Base-by-base conservation (phyloP, 1,140 invertebrate genomes). In the Drosophila varians region DNA sequence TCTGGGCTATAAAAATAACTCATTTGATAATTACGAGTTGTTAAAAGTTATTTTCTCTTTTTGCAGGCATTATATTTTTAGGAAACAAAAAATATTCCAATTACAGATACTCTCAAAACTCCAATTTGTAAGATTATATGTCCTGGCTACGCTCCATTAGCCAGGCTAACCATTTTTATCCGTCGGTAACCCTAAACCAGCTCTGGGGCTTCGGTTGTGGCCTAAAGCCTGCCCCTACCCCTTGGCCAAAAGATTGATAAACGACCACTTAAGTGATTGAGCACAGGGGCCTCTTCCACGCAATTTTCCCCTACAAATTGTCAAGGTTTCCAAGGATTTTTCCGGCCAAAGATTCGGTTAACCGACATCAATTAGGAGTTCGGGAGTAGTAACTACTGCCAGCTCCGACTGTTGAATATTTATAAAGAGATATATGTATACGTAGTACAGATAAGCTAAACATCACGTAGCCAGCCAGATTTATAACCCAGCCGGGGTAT, bases 231-330 rank as follows among this genome's bases (percentile, higher is more conserved):
- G 14, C 23, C 55, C 12, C 25, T 14, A 18, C 43, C 46, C 25
- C 6, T n/a, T 21, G 36, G 26, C 52, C 52, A 47, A 54, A n/a
- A 51, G 42, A 71, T 76, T 70, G 61, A 68, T 77, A 78, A 69
- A 69, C 60, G 75, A 74, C 51, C 75, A 65, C 75, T 74, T 73
- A 66, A 53, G 75, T 77, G 75, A 77, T 77, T 77, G 75, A 77
- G 76, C 51, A 46, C 48, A 66, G 61, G 68, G 64, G 69, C 69
- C 48, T 31, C 28, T 74, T 72, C 69, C 69, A 51, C 49, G 46
- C 49, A 51, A 58, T 75, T 46, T 68, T 68, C 31, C 51, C 54
- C 73, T 65, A 58, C 68, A 53, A 73, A 73, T 74, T 56, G 58
- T 28, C 58, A 57, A 52, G 51, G 62, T 52, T 26, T 23, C 8